phyloP scores from a whole-genome alignment of 2,888 invertebrate genomes.

The Alentia gelatinosa region DNA sequence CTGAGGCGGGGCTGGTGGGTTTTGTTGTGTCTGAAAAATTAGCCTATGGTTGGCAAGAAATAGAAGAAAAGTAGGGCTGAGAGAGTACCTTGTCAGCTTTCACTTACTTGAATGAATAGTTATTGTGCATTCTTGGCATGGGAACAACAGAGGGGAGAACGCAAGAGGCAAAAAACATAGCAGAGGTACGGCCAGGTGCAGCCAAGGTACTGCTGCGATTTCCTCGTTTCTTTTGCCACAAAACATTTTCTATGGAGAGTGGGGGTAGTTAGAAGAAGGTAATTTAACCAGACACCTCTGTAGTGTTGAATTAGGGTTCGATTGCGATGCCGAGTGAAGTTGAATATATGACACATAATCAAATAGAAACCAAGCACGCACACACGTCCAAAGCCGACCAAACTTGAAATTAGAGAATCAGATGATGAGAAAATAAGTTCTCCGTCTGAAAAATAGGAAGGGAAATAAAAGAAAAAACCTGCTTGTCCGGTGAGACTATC shows the following conservation, averaged over 20 bases:
- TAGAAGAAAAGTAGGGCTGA: not conserved
- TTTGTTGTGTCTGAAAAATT: not conserved
- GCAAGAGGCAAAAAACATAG: not conserved
- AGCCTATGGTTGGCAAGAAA: not conserved
- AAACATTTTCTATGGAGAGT: too few relatives aligned
- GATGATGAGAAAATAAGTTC: not conserved
- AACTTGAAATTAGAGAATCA: not conserved
- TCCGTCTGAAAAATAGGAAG: too few relatives aligned
- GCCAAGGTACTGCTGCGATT: not conserved
- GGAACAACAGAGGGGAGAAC: not conserved
- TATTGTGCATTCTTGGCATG: constrained; percentile 16
- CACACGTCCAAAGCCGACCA: not conserved
- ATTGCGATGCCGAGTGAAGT: too few relatives aligned
- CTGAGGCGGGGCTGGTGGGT: not conserved
- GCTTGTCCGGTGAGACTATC: not conserved
- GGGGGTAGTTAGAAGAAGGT: too few relatives aligned
- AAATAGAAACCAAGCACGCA: too few relatives aligned
- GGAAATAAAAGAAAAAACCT: not conserved
- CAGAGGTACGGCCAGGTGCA: not conserved
- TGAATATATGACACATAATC: too few relatives aligned
- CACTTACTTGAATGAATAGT: not conserved
- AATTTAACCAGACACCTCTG: not conserved
- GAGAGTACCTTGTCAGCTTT: not conserved
- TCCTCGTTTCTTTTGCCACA: not conserved
- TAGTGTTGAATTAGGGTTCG: too few relatives aligned